Conservation (phyloP, 2,888 invertebrate species). For the Lasioglossum calceatum region DNA sequence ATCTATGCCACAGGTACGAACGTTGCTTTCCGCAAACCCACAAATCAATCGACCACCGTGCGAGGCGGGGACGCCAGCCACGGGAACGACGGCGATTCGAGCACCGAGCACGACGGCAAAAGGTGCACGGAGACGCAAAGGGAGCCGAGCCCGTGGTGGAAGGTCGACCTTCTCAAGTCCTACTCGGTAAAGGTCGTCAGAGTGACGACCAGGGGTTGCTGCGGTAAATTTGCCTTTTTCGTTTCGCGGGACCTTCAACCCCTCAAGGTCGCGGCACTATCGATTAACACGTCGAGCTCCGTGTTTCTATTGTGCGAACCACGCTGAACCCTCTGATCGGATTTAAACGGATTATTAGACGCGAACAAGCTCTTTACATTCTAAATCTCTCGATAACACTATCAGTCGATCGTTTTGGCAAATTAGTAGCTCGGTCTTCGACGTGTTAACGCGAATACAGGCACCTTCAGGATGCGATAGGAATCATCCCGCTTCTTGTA, state of each 20-base stretch:
- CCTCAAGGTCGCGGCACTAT: not conserved
- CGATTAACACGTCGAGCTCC: not conserved
- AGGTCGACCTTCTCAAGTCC: constrained; percentile 93
- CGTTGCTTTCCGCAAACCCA: constrained; percentile 93
- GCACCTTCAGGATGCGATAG: not conserved
- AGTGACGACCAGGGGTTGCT: constrained; percentile 93
- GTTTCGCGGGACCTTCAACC: not conserved
- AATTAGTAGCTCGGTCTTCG: not conserved
- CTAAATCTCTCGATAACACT: too few species aligned
- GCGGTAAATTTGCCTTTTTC: constrained; percentile 85
- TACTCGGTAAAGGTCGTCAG: constrained; percentile 94
- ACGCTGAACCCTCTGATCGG: not conserved
- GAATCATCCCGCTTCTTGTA: not conserved
- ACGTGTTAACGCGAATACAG: not conserved
- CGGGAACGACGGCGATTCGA: constrained; percentile 94
- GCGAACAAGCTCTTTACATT: not conserved
- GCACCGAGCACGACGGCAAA: constrained; percentile 94
- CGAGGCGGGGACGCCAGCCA: constrained; percentile 93
- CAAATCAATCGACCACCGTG: constrained; percentile 95
- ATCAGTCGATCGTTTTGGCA: too few species aligned
- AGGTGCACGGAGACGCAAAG: constrained; percentile 95
- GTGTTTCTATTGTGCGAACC: not conserved
- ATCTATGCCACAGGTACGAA: constrained; percentile 88
- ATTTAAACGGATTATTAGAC: not conserved
- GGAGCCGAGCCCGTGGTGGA: constrained; percentile 97